Conservation (phyloP, 2,888 invertebrate species). For the Stegophylla sp. region DNA sequence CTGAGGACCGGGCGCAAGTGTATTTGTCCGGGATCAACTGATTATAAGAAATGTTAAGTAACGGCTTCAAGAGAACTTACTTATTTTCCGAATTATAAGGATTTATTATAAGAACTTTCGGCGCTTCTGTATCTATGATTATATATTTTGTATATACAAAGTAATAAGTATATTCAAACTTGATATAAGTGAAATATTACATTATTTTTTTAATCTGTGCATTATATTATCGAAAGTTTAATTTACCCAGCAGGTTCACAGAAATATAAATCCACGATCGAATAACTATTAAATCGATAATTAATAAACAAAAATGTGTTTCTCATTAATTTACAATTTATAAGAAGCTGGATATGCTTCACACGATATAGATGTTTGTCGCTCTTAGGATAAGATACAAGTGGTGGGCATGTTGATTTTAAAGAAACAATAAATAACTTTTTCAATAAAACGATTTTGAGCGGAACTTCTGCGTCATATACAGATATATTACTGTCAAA, state of each 20-base stretch:
- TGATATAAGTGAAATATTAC: conserved; percentile 1
- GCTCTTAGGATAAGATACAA: too few relatives aligned
- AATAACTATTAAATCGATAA: background rate
- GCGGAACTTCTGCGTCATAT: too few relatives aligned
- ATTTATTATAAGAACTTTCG: conserved; percentile 44
- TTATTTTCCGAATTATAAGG: conserved; percentile 33
- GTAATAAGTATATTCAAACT: conserved; percentile 12
- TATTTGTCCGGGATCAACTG: conserved; percentile 55
- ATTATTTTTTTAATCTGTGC: conserved; percentile 17
- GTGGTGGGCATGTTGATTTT: too few relatives aligned
- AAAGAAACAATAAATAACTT: too few relatives aligned
- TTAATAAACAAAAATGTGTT: too few relatives aligned
- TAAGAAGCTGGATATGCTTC: too few relatives aligned
- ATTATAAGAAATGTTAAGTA: conserved; percentile 50
- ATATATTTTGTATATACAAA: conserved; percentile 8
- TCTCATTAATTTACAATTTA: too few relatives aligned
- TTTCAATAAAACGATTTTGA: too few relatives aligned
- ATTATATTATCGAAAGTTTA: background rate
- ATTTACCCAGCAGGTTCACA: background rate
- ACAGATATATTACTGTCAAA: too few relatives aligned
- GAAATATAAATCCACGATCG: background rate
- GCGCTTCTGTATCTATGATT: conserved; percentile 18
- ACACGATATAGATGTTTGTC: too few relatives aligned
- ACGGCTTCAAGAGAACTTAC: conserved; percentile 29
- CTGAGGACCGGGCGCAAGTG: conserved; percentile 27